phyloP scores from a whole-genome alignment of 2,113 vertebrate genomes.

The Cettia cetti region DNA sequence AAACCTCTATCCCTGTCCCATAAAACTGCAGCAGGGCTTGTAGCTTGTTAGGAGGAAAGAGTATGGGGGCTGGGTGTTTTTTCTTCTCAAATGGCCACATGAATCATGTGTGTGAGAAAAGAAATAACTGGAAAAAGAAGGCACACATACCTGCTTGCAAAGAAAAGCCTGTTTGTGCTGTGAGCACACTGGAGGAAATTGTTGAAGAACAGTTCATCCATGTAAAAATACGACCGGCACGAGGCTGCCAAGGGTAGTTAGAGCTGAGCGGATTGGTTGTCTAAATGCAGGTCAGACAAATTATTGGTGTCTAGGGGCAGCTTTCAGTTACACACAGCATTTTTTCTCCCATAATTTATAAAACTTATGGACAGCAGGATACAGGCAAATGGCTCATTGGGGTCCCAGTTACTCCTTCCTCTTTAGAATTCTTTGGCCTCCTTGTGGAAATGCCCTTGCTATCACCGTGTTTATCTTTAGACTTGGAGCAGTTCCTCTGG shows the following conservation, averaged over 20 bases:
- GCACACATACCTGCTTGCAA: constrained; percentile 37
- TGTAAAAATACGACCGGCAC: constrained; percentile 27
- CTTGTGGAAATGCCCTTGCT: constrained; percentile 44
- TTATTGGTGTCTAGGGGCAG: constrained; percentile 55
- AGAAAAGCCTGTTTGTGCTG: constrained; percentile 61
- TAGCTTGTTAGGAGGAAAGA: background rate
- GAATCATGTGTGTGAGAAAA: background rate
- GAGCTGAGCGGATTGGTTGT: background rate
- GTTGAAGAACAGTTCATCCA: constrained; percentile 60
- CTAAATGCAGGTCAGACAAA: constrained; percentile 42
- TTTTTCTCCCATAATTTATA: constrained; percentile 49
- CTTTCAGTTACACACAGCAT: background rate
- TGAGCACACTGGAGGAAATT: constrained; percentile 49
- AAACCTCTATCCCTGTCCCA: background rate
- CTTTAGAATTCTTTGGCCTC: constrained; percentile 41
- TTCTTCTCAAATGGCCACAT: background rate
- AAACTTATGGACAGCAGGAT: constrained; percentile 57
- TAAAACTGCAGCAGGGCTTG: background rate
- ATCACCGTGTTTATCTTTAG: constrained; percentile 41
- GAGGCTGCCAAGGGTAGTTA: constrained; percentile 51
- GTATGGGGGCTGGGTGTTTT: background rate
- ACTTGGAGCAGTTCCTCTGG: constrained; percentile 11
- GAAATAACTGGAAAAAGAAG: constrained; percentile 30
- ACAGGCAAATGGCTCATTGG: constrained; percentile 53
- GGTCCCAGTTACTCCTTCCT: constrained; percentile 52